A percentile compares a stretch with the other conserved stretches of the same genome.
phyloP scores from a whole-genome alignment of 2,113 vertebrate genomes.

The Edolisoma coerulescens region DNA sequence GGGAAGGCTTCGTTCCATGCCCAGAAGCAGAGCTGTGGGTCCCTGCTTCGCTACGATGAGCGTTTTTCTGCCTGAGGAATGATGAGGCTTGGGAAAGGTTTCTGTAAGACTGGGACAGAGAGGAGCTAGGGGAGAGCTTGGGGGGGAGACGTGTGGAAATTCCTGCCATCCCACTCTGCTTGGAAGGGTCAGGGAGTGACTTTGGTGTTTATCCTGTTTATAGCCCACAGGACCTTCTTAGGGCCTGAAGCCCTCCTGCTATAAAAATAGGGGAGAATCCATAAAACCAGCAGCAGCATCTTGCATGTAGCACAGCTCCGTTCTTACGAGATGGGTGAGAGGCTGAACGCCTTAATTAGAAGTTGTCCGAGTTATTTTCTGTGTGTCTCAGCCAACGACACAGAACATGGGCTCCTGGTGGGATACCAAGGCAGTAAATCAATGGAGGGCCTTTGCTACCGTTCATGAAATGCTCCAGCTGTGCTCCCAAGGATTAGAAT shows the following conservation, averaged over 20 bases:
- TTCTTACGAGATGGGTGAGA: background rate
- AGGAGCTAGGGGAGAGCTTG: background rate
- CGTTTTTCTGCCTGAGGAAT: too few relatives aligned
- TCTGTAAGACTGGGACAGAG: fast-evolving
- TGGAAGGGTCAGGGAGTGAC: background rate
- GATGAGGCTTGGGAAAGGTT: background rate
- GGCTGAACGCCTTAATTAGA: constrained; percentile 55
- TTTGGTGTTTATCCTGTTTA: background rate
- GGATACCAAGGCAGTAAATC: constrained; percentile 68
- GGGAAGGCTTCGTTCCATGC: background rate
- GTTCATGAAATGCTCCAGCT: constrained; percentile 67
- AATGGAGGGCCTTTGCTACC: constrained; percentile 46
- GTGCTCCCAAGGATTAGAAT: constrained; percentile 62
- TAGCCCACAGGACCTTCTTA: background rate
- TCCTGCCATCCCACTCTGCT: background rate
- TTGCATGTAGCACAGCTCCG: constrained; percentile 23
- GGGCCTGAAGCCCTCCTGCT: background rate
- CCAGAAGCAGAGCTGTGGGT: background rate
- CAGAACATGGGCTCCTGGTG: constrained; percentile 54
- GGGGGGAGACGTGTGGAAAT: background rate
- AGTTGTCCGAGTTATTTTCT: constrained; percentile 21
- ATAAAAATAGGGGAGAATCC: constrained; percentile 60
- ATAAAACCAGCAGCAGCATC: constrained; percentile 11
- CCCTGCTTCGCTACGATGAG: background rate
- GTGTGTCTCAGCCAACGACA: constrained; percentile 13